Base-by-base conservation (phyloP, 2,797 vertebrate species). In the Psittacula derbiana region DNA sequence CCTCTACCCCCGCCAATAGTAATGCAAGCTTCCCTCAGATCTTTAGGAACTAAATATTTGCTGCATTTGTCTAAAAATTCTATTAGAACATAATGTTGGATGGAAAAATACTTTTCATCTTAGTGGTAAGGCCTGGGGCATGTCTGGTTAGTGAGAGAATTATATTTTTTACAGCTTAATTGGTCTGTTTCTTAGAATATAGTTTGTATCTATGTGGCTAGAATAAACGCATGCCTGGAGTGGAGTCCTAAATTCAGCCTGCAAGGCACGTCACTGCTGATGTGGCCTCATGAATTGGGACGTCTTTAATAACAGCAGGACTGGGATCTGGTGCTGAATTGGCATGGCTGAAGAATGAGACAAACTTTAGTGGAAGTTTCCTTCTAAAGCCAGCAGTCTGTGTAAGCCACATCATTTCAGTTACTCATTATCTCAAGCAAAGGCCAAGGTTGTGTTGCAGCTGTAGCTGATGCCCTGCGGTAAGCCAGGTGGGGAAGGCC, bases 81-180 rank as follows among this genome's bases (percentile, higher is more conserved):
- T 61, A 43, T 78, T 80, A 82, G 66, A 92, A 61, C 50, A 58
- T 82, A 58, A 90, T 49, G 53, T 81, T 88, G 80, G 46, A 91
- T 90, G 76, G 43, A 88, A 74, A 87, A 95, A 49, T 57, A 65
- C 69, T 87, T 95, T 61, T 95, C 86, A 62, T 91, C 73, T 69
- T 70, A 64, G 67, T 84, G 24, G 9, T 53, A 53, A 74, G 44
- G 80, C 84, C 78, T 53, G 52, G 82, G 84, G 92, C 71, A 31
- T 46, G 86, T 85, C 86, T 91, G 67, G 41, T 80, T 90, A 89
- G 67, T 49, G 43, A 73, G 33, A 90, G 65, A 93, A 92, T 60
- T 3, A 38, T 28, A 18, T 11, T 25, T 38, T 92, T 93, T 90
- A 38, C 30, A 67, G 81, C 10, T 50, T 94, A 91, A 94, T 87